These are phyloP conservation scores for Distichodus sexfasciatus DNA, from an alignment of 2,797 vertebrate genomes.

Conservation along the genomic window DNA sequence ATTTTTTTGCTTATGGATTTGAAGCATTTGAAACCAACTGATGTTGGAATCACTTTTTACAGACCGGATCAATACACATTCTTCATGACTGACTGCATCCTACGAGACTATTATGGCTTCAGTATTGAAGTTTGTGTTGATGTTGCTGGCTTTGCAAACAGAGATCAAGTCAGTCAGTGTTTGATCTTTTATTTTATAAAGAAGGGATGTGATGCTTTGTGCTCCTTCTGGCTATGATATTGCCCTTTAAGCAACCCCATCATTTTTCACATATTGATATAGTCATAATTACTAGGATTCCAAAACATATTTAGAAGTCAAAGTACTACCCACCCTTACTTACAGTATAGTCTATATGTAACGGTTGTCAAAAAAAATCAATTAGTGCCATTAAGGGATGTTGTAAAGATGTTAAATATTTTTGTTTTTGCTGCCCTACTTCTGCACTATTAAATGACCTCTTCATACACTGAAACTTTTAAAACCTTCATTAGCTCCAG, in stretches of 20 bases:
- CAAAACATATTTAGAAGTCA: no score
- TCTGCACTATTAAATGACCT: neutral
- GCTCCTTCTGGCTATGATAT: neutral
- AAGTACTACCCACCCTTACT: no score
- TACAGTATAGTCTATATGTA: neutral
- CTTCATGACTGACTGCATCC: neutral
- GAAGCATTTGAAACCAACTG: conserved; percentile 6
- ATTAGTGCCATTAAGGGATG: neutral
- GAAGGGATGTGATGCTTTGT: neutral
- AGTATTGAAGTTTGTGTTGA: no score
- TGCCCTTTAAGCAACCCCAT: neutral
- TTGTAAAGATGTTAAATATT: neutral
- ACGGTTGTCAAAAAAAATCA: neutral
- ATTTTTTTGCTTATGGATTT: conserved; percentile 8
- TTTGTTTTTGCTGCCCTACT: neutral
- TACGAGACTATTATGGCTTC: neutral
- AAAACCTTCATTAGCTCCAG: conserved; percentile 6
- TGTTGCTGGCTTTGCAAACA: no score
- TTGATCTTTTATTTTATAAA: no score
- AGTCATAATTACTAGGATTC: no score
- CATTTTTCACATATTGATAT: no score
- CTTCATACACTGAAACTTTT: neutral
- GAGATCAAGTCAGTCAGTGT: no score
- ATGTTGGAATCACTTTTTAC: conserved; percentile 11
- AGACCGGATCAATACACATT: conserved; percentile 5